These are phyloP conservation scores for Drosophila kokeensis DNA, from an alignment of 2,888 invertebrate genomes.

Conservation along the genomic window DNA sequence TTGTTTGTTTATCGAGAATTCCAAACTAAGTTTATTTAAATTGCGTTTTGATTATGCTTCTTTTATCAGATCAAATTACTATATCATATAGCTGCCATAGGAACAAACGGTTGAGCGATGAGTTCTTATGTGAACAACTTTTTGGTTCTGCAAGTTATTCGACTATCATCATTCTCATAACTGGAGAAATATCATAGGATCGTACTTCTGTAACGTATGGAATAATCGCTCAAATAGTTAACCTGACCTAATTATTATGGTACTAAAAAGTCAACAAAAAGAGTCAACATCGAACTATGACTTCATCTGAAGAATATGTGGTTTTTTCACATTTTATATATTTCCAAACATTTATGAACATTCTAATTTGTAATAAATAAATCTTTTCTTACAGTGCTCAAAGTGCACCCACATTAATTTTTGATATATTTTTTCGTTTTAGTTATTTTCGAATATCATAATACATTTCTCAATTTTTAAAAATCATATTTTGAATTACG, in stretches of 20 bases:
- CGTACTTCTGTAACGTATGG: background rate
- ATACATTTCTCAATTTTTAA: background rate
- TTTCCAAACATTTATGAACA: background rate
- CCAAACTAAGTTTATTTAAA: background rate
- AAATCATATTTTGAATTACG: too few relatives aligned
- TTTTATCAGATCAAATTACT: background rate
- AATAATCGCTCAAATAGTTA: background rate
- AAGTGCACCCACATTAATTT: background rate
- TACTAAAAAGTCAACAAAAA: too few relatives aligned
- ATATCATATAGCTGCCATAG: background rate
- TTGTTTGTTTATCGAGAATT: rapidly evolving
- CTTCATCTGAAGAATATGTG: rapidly evolving
- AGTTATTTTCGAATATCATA: background rate
- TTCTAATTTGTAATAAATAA: background rate
- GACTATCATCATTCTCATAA: rapidly evolving
- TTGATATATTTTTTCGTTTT: background rate
- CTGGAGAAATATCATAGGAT: rapidly evolving
- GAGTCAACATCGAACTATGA: background rate
- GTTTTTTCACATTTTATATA: background rate
- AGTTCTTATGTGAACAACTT: background rate
- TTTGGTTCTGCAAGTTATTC: background rate
- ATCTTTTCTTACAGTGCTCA: background rate
- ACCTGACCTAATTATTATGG: background rate
- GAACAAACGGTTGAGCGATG: background rate
- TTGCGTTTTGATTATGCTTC: background rate